A percentile compares a stretch with the other conserved stretches of the same genome.
Evolutionary conservation across 64 coral and sea anemone species (phyloP).

Genomic region (Dendronephthya gigantea): DNA sequence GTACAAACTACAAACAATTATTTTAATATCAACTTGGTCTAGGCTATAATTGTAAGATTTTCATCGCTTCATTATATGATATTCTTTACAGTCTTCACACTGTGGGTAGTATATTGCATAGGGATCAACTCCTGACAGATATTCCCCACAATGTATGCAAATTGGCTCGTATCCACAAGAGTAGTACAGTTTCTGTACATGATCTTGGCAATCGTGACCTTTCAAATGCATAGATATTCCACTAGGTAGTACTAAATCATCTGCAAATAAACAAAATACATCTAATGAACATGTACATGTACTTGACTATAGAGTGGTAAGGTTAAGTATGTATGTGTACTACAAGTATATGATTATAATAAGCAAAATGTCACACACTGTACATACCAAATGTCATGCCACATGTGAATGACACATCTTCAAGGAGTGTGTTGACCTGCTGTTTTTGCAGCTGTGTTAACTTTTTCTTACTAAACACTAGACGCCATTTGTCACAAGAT

Average conservation of each 20-base stretch:
- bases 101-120: neutral
- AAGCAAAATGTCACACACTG: neutral
- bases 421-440: neutral
- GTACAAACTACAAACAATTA: no score
- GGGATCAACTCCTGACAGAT: neutral
- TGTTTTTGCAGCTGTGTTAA: neutral
- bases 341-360: neutral
- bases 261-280: conserved; percentile 15
- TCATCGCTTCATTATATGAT: neutral
- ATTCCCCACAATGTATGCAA: neutral
- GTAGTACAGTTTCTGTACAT: neutral
- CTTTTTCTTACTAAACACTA: conserved; percentile 12
- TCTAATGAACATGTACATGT: neutral
- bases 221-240: neutral
- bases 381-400: neutral
- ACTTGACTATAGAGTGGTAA: neutral
- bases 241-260: neutral
- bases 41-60: neutral
- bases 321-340: no score
- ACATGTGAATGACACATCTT: neutral
- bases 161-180: conserved; percentile 6
- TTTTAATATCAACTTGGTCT: neutral
- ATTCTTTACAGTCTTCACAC: neutral
- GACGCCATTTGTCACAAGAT: neutral
- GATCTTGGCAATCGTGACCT: neutral